Conservation (phyloP, 1,140 invertebrate genomes). For the Aphis craccivora region DNA sequence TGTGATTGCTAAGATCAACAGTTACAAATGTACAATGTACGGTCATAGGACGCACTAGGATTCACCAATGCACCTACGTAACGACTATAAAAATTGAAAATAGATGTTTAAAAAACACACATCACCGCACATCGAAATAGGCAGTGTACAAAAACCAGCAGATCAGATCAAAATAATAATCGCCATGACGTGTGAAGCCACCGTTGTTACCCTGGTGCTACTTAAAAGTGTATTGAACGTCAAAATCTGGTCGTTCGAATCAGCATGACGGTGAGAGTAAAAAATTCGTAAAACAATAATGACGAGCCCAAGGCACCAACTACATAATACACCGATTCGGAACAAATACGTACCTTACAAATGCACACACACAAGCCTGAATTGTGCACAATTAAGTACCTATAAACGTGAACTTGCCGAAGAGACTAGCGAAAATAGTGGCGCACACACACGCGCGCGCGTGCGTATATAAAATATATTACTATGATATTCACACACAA, state of each 20-base stretch:
- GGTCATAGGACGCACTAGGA: neutral
- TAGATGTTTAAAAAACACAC: neutral
- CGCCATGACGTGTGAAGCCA: neutral
- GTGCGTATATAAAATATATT: neutral
- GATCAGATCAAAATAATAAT: neutral
- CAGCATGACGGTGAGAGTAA: neutral
- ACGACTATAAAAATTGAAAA: neutral
- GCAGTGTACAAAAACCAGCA: neutral
- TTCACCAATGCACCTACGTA: neutral
- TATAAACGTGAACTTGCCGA: neutral
- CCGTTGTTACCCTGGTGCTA: neutral
- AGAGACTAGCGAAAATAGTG: neutral
- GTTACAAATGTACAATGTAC: neutral
- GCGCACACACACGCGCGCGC: neutral
- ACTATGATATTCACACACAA: neutral
- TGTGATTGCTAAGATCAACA: neutral
- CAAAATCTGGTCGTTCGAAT: neutral
- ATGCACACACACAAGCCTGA: neutral
- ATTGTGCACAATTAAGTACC: neutral
- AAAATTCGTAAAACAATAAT: neutral
- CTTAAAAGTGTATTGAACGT: neutral
- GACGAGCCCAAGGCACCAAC: neutral
- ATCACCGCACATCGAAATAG: rapidly evolving
- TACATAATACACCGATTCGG: neutral
- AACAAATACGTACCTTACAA: neutral